Evolutionary conservation across 2,113 vertebrate species (phyloP).

Genomic region (Aramus guarauna): DNA sequence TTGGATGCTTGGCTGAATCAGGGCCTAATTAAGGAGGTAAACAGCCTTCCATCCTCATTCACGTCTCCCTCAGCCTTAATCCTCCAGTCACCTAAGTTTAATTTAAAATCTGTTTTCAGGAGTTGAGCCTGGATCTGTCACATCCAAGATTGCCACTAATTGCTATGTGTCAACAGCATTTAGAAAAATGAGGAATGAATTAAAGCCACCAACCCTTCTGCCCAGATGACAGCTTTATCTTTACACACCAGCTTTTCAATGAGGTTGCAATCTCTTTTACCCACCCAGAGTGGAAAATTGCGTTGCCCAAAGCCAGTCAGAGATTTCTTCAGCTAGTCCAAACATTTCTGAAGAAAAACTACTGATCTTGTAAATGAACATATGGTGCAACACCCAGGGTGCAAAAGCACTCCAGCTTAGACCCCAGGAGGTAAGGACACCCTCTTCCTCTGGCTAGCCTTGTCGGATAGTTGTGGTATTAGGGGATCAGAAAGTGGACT

Average conservation of each 20-base stretch:
- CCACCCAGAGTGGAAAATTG: background rate
- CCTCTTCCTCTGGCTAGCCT: background rate
- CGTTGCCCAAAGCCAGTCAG: background rate
- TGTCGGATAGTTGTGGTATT: background rate
- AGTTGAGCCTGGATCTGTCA: conserved; percentile 2
- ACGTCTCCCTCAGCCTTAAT: conserved; percentile 9
- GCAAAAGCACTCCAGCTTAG: background rate
- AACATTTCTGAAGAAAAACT: background rate
- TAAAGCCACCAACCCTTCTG: conserved; percentile 1
- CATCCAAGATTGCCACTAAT: conserved; percentile 29
- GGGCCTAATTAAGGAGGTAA: conserved; percentile 42
- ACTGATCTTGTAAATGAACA: background rate
- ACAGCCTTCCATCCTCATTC: background rate
- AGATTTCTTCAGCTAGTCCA: background rate
- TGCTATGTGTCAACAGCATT: conserved; percentile 20
- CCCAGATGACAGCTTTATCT: conserved; percentile 32
- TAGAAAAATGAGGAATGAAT: conserved; percentile 14
- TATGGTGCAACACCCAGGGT: background rate
- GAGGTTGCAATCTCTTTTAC: background rate
- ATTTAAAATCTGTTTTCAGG: conserved; percentile 44
- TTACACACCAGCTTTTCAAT: background rate
- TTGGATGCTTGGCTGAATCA: conserved; percentile 39
- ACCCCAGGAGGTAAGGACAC: background rate
- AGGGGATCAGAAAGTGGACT: background rate
- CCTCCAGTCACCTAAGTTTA: conserved; percentile 15